Percentiles rank a stretch among this genome's conserved stretches.
Conservation (phyloP, 1,140 invertebrate species). For the Drosophila ambigua region DNA sequence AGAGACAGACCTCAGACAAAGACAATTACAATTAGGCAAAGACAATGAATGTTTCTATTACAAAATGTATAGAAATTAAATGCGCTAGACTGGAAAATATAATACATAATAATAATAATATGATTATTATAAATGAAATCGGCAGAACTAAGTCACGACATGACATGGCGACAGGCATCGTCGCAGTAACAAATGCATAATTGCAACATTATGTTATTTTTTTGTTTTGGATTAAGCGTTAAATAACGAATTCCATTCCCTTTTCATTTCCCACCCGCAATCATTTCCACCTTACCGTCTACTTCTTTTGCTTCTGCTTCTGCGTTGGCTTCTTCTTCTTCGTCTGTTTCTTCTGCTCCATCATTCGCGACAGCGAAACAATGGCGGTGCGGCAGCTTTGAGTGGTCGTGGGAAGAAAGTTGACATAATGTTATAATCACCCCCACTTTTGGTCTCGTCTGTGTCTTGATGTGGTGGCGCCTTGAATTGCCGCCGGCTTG, state of each 20-base stretch:
- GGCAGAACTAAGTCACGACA: slow-evolving; percentile 75
- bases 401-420: slow-evolving; percentile 76
- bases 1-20: slow-evolving; percentile 31
- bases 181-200: slow-evolving; percentile 62
- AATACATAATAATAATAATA: slow-evolving; percentile 32
- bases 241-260: slow-evolving; percentile 42
- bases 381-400: slow-evolving; percentile 34
- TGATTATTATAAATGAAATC: slow-evolving; percentile 71
- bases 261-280: slow-evolving; percentile 31
- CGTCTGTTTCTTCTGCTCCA: slow-evolving; percentile 18
- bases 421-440: slow-evolving; percentile 81
- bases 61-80: slow-evolving; percentile 67
- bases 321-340: slow-evolving; percentile 30
- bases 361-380: slow-evolving; percentile 30
- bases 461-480: slow-evolving; percentile 54
- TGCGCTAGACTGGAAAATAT: slow-evolving; percentile 49
- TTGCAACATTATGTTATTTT: slow-evolving; percentile 67
- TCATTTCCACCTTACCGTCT: slow-evolving; percentile 31
- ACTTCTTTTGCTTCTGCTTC: slow-evolving; percentile 36
- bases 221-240: slow-evolving; percentile 62
- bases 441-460: slow-evolving; percentile 58
- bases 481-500: slow-evolving; percentile 59
- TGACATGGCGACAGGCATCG: slow-evolving; percentile 28
- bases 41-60: slow-evolving; percentile 66
- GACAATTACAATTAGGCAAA: slow-evolving; percentile 67